These are phyloP conservation scores for Sussaba pulchella DNA, from an alignment of 2,888 invertebrate genomes.

Conservation along the genomic window DNA sequence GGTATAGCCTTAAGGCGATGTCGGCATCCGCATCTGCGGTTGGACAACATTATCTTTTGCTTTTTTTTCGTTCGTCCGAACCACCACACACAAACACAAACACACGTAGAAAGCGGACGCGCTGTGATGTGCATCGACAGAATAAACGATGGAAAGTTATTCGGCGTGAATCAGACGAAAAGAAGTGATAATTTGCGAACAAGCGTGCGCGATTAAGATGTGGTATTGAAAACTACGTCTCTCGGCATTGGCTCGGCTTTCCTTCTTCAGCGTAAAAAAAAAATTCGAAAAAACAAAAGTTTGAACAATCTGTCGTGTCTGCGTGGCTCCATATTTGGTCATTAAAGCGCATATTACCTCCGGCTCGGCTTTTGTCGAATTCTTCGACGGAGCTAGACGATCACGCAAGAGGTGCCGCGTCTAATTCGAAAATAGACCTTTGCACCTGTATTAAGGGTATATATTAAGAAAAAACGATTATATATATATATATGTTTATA, in stretches of 20 bases:
- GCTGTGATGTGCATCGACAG: constrained; percentile 36
- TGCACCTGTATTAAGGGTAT: not conserved
- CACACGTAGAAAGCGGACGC: constrained; percentile 8
- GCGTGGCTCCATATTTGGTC: constrained; percentile 78
- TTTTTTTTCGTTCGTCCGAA: constrained; percentile 26
- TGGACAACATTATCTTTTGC: constrained; percentile 20
- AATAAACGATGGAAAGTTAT: constrained; percentile 59
- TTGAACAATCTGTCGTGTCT: constrained; percentile 47
- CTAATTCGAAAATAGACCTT: constrained; percentile 73
- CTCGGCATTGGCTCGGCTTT: constrained; percentile 41
- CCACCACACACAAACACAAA: constrained; percentile 13
- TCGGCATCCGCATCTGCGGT: constrained; percentile 55
- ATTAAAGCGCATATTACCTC: constrained; percentile 73
- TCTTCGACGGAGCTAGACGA: constrained; percentile 61
- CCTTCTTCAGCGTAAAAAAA: constrained; percentile 22
- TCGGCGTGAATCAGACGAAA: constrained; percentile 63
- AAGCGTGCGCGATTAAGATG: constrained; percentile 76
- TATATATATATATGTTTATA: constrained; percentile 55
- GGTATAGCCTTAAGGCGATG: constrained; percentile 38
- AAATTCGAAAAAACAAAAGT: too few relatives aligned
- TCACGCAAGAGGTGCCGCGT: constrained; percentile 78
- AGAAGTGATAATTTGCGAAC: constrained; percentile 77
- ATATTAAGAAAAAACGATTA: constrained; percentile 35
- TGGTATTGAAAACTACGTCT: constrained; percentile 76
- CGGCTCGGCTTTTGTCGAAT: not conserved